Evolutionary conservation across 2,888 invertebrate species (phyloP), one percentile per base, ranked within the genome.

Genomic region (Aporophyla nigra): DNA sequence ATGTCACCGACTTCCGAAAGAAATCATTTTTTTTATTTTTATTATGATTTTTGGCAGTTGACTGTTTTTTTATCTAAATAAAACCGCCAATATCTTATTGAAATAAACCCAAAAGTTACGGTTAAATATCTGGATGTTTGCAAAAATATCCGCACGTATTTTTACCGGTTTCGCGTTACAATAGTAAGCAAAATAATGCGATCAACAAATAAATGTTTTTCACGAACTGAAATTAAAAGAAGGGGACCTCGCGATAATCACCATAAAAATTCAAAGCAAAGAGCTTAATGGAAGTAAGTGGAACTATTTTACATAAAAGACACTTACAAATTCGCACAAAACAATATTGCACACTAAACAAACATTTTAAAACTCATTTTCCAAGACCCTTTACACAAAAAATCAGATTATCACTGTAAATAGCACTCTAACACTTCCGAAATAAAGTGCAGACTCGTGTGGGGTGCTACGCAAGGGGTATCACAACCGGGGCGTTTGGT

Each of bases 301-400:
- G 7, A 56, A 73, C 73, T 78, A 68, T 56, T 83, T 87, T 62
- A 82, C 69, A 76, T 86, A 78, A 86, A 81, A 66, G 54, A 54
- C 79, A 82, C 82, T 86, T 72, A 70, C 49, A 69, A 87, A 82
- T 80, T 88, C 85, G 83, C 72, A 85, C 89, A 86, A 86, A 89
- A 90, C 89, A 89, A 89, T 90, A 88, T 87, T 80, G 76, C 88
- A 84, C 85, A 89, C 85, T 90, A 90, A 91, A 90, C 90, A 91
- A 91, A 91, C 90, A 90, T 86, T 82, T 78, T 88, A 88, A 89
- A 90, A 90, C 88, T 85, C 87, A 89, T 91, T 91, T 90, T 72
- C 79, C 78, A 76, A 84, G 87, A 88, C 90, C 89, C 90, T 87
- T 85, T 71, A 70, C 40, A 63, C 40, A 78, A 70, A 82, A 86